phyloP scores from a whole-genome alignment of 92 coral and sea anemone genomes.

The Phenganax stokvisi region DNA sequence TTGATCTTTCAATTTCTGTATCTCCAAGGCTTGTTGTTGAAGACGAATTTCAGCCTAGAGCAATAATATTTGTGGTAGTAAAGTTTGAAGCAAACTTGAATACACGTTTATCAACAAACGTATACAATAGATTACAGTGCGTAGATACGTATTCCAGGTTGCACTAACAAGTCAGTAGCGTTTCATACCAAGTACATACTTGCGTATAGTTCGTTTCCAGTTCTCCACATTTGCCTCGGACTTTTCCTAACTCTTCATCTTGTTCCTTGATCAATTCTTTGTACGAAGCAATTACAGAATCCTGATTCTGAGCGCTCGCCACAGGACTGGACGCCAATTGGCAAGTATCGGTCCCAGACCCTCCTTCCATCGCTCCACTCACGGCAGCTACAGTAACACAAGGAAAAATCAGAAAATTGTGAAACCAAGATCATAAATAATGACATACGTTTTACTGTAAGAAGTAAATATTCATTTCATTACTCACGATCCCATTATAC shows the following conservation, averaged over 20 bases:
- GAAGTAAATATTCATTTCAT: not conserved
- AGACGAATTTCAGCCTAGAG: slow-evolving; percentile 69
- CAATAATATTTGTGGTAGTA: not conserved
- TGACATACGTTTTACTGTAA: not conserved
- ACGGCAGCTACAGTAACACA: slow-evolving; percentile 65
- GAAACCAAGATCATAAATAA: not conserved
- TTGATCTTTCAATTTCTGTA: slow-evolving; percentile 73
- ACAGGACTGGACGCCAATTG: slow-evolving; percentile 56
- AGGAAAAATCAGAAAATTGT: not conserved
- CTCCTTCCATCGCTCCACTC: slow-evolving; percentile 82
- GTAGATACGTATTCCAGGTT: too few relatives aligned
- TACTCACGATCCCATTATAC: slow-evolving; percentile 35
- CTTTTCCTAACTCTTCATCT: slow-evolving; percentile 89
- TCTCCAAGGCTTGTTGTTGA: slow-evolving; percentile 77
- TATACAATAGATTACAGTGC: not conserved
- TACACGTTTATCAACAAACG: not conserved
- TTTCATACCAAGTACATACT: slow-evolving; percentile 38
- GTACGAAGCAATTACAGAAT: slow-evolving; percentile 87
- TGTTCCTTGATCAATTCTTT: slow-evolving; percentile 91
- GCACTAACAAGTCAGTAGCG: too few relatives aligned
- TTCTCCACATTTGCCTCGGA: slow-evolving; percentile 72
- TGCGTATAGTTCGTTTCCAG: slow-evolving; percentile 75
- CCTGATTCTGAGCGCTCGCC: slow-evolving; percentile 76
- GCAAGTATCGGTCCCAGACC: slow-evolving; percentile 49
- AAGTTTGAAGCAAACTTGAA: not conserved